Evolutionary conservation across 2,797 vertebrate genomes (phyloP).

Genomic region (Argentina silus): DNA sequence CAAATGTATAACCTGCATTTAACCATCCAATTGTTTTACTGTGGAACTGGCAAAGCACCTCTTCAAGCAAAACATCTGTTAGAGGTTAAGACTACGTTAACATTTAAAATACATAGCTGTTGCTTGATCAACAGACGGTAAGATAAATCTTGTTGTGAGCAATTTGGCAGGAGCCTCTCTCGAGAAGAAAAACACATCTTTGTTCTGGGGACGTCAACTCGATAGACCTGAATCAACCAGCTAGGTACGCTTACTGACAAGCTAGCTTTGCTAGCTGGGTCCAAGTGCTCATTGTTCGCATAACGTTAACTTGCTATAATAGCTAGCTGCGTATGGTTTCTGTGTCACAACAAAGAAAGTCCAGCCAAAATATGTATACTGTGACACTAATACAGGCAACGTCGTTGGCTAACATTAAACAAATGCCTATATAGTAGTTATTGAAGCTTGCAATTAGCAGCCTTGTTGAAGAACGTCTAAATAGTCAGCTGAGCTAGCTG

Average conservation of each 20-base stretch:
- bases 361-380: neutral
- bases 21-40: neutral
- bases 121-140: conserved; percentile 1
- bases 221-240: neutral
- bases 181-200: conserved; percentile 27
- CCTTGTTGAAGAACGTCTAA: neutral
- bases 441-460: neutral
- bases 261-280: no score
- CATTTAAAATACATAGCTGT: conserved; percentile 7
- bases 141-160: neutral
- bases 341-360: conserved; percentile 13
- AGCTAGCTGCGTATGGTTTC: neutral
- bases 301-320: neutral
- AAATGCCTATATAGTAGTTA: neutral
- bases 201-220: neutral
- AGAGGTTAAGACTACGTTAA: conserved; percentile 3
- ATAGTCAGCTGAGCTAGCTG: neutral
- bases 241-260: neutral
- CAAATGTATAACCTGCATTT: conserved; percentile 9
- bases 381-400: neutral
- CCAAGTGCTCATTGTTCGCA: conserved; percentile 21
- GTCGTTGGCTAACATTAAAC: neutral
- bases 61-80: conserved; percentile 14
- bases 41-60: neutral
- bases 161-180: conserved; percentile 12